A percentile compares a stretch with the other conserved stretches of the same genome.
phyloP scores from a whole-genome alignment of 2,113 vertebrate genomes.

The Varanus salvator region DNA sequence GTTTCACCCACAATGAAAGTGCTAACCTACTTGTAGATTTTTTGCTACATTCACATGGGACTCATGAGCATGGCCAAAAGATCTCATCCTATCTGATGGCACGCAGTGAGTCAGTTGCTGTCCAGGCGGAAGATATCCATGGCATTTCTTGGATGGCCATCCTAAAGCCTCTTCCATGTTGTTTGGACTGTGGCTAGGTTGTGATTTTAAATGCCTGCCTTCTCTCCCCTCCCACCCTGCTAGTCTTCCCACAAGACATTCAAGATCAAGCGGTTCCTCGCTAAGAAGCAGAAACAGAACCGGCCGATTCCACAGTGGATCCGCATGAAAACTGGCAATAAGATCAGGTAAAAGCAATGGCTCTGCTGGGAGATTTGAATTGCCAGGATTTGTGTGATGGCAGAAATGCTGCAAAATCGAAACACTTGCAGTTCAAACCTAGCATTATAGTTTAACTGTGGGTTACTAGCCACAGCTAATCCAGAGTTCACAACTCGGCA shows the following conservation, averaged over 20 bases:
- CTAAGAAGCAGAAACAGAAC: conserved; percentile 99
- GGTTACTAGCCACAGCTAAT: too few species aligned
- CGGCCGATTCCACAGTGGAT: conserved; percentile 98
- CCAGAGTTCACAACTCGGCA: too few species aligned
- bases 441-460: too few species aligned
- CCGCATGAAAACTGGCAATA: conserved; percentile 98
- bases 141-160: background rate
- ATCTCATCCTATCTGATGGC: background rate
- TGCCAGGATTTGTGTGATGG: background rate
- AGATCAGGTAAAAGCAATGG: conserved; percentile 89
- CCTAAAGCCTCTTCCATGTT: background rate
- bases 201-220: background rate
- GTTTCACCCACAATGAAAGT: too few species aligned
- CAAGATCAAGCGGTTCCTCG: conserved; percentile 95
- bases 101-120: background rate
- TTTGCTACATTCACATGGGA: background rate
- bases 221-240: background rate
- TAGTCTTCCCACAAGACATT: conserved; percentile 99
- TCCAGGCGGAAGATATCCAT: background rate
- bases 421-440: background rate
- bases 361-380: background rate
- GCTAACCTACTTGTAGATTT: background rate
- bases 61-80: background rate
- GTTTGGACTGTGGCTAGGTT: too few species aligned
- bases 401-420: background rate